These are phyloP conservation scores for Euglossa dilemma DNA, from an alignment of 1,140 invertebrate species.

Conservation along the genomic window DNA sequence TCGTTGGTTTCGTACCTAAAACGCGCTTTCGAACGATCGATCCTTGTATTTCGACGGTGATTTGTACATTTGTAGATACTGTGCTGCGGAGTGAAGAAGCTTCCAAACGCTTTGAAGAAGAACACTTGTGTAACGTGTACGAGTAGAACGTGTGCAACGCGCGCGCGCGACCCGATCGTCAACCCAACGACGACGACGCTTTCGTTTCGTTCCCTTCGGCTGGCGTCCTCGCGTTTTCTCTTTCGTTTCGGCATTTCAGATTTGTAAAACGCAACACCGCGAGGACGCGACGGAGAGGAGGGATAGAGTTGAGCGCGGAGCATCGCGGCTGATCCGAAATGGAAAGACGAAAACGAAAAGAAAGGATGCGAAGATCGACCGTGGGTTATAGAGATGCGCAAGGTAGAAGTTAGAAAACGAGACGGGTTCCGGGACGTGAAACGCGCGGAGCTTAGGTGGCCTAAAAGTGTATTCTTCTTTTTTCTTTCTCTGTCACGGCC, in stretches of 20 bases:
- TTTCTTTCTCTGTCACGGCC: neutral
- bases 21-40: neutral
- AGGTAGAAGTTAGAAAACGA: slow-evolving; percentile 24
- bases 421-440: slow-evolving; percentile 49
- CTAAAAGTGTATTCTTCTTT: slow-evolving; percentile 38
- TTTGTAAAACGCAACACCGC: neutral
- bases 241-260: slow-evolving; percentile 10
- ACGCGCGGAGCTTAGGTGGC: slow-evolving; percentile 53
- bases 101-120: slow-evolving; percentile 53
- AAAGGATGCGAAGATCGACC: neutral
- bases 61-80: slow-evolving; percentile 80
- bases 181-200: slow-evolving; percentile 37
- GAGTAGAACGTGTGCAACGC: neutral
- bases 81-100: slow-evolving; percentile 63
- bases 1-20: slow-evolving; percentile 2
- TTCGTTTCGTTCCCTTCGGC: slow-evolving; percentile 27
- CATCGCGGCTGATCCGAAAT: no score
- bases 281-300: no score
- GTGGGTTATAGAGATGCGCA: neutral
- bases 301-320: no score
- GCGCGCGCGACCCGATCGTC: slow-evolving; percentile 15
- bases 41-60: slow-evolving; percentile 55
- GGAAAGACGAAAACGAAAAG: neutral
- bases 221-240: slow-evolving; percentile 10
- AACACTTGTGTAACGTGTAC: slow-evolving; percentile 36